Evolutionary conservation across 2,797 vertebrate species (phyloP), one percentile per base, ranked within the genome.

Genomic region (Cryptoblepharus egeriae): DNA sequence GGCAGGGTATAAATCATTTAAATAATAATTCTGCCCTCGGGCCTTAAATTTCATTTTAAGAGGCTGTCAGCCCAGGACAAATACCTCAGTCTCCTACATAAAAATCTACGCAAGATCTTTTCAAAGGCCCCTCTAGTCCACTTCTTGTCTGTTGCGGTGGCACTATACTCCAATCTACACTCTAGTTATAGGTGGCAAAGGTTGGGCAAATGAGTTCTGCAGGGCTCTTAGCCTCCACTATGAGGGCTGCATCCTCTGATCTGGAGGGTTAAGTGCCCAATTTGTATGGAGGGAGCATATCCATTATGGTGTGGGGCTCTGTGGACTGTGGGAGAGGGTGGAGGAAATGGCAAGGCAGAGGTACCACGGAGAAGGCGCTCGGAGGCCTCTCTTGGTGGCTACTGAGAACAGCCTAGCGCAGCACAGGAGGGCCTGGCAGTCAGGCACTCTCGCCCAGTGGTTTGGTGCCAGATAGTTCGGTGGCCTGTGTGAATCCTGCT

Each of bases 401-500:
- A 37, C 69, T n/a, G 70, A 81, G 79, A 30, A 37, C 22, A 20
- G 26, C 60, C 30, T 30, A 18, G 60, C 13, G 3, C 22, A 32
- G 65, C 24, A 15, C 63, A 30, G 8, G 20, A 30, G 63, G 13
- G 49, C 28, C 24, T 22, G 42, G 24, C 15, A 26, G 20, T 10
- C 2, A 16, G 2, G 16, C 49, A 2, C 26, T 64, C 30, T 15
- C 58, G 16, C 10, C 8, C 68, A 11, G 24, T 10, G 12, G 9
- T 8, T 3, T 20, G 61, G 77, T 15, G 10, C n/a, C 1, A 22
- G 60, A n/a, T 28, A 13, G 24, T 77, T 11, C 22, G 24, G n/a
- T 35, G 35, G n/a, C 52, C 37, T 5, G n/a, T 13, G 3, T 42
- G 16, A 60, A 60, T 58, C 24, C 0, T 57, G 45, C 3, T 5